Percentiles rank a stretch among this genome's conserved stretches.
phyloP scores from a whole-genome alignment of 1,140 invertebrate species.

The Drosophila mojavensis region DNA sequence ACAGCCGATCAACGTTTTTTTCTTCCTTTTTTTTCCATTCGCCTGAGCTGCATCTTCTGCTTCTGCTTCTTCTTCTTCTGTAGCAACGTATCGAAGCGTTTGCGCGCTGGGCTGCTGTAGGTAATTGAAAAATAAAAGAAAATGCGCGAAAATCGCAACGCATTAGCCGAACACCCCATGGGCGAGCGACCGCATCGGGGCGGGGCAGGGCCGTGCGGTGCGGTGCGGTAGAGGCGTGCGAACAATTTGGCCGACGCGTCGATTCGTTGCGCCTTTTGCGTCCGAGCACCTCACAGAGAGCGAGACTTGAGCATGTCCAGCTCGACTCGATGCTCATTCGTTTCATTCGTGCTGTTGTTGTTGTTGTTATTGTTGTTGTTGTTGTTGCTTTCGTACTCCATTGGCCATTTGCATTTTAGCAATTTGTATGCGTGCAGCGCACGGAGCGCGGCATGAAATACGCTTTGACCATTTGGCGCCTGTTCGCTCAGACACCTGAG shows the following conservation, averaged over 20 bases:
- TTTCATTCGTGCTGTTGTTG: background rate
- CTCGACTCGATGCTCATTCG: constrained; percentile 15
- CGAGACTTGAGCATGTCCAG: background rate
- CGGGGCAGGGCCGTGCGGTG: background rate
- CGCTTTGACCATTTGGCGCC: constrained; percentile 71
- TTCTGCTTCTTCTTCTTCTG: background rate
- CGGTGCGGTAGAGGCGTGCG: constrained; percentile 63
- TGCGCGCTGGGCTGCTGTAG: constrained; percentile 16
- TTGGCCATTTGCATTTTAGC: constrained; percentile 55
- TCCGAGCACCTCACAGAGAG: constrained; percentile 17
- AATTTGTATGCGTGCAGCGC: constrained; percentile 64
- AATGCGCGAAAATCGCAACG: constrained; percentile 72
- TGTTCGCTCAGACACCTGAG: constrained; percentile 50
- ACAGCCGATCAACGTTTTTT: constrained; percentile 56
- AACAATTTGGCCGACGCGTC: constrained; percentile 60
- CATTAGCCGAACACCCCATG: constrained; percentile 43
- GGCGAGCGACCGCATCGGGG: background rate
- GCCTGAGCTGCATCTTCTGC: background rate
- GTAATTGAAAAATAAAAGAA: constrained; percentile 82
- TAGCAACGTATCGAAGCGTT: background rate
- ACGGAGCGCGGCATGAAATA: constrained; percentile 54
- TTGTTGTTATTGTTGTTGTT: no score
- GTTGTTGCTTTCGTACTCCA: no score
- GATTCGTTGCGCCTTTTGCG: constrained; percentile 64
- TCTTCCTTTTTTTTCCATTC: no score